Percentiles rank a stretch among this genome's conserved stretches.
Conservation (phyloP, 1,140 invertebrate genomes). For the Drosophila burlai region DNA sequence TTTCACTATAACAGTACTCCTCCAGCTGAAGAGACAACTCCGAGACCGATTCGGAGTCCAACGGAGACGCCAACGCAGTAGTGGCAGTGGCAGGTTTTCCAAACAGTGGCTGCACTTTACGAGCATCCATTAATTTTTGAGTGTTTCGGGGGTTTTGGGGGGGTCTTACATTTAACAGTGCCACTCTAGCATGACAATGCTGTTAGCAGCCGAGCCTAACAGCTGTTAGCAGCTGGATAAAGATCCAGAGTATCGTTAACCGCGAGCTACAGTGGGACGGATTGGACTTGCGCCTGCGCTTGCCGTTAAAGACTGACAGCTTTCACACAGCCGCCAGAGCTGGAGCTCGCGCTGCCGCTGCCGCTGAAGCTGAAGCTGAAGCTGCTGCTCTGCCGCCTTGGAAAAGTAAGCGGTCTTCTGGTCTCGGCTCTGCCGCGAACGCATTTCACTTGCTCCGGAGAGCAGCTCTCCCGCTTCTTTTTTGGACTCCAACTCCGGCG, state of each 20-base stretch:
- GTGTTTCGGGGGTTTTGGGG: slow-evolving; percentile 11
- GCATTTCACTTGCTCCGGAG: slow-evolving; percentile 75
- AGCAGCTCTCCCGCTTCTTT: slow-evolving; percentile 49
- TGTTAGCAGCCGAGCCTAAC: slow-evolving; percentile 42
- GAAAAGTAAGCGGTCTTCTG: slow-evolving; percentile 72
- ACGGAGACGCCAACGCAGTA: slow-evolving; percentile 39
- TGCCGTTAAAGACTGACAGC: slow-evolving; percentile 76
- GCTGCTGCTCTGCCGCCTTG: slow-evolving; percentile 47
- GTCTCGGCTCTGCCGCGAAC: slow-evolving; percentile 43
- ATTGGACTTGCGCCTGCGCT: slow-evolving; percentile 61
- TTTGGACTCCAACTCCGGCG: slow-evolving; percentile 36
- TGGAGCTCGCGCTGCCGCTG: slow-evolving; percentile 16
- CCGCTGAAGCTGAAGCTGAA: slow-evolving; percentile 10
- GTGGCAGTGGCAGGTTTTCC: slow-evolving; percentile 37
- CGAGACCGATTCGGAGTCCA: slow-evolving; percentile 17
- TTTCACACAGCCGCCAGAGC: slow-evolving; percentile 64
- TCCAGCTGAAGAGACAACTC: slow-evolving; percentile 40
- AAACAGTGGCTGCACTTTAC: slow-evolving; percentile 63
- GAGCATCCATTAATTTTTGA: slow-evolving; percentile 55
- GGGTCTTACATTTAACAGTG: slow-evolving; percentile 44
- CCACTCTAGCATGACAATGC: slow-evolving; percentile 45
- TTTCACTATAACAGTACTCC: slow-evolving; percentile 83
- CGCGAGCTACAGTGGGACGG: slow-evolving; percentile 21
- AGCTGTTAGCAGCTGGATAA: slow-evolving; percentile 1
- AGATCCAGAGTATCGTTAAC: slow-evolving; percentile 1